Evolutionary conservation across 2,113 vertebrate genomes (phyloP).

Genomic region (Phaethon lepturus): DNA sequence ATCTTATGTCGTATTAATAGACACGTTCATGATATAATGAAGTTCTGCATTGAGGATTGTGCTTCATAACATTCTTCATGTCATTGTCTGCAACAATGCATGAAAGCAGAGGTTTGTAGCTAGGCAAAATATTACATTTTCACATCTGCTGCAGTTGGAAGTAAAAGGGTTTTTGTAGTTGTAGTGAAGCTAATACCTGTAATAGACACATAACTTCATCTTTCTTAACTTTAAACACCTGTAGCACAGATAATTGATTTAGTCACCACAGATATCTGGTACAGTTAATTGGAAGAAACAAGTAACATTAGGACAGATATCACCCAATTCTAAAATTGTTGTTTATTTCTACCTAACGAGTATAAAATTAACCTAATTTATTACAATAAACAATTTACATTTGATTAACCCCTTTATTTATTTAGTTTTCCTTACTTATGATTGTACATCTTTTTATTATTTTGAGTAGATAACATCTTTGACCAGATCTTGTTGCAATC

Average conservation of each 20-base stretch:
- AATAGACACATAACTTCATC: background rate
- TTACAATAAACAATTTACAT: background rate
- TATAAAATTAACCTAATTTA: background rate
- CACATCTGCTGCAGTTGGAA: fast-evolving
- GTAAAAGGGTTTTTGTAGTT: background rate
- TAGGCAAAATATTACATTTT: background rate
- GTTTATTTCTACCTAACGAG: background rate
- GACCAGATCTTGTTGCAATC: background rate
- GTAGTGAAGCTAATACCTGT: background rate
- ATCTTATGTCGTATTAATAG: background rate
- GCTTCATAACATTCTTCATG: background rate
- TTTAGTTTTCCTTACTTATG: background rate
- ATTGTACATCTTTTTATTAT: background rate
- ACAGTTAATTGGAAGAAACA: background rate
- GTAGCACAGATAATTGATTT: background rate
- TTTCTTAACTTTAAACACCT: background rate
- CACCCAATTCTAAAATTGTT: background rate
- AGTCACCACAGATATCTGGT: background rate
- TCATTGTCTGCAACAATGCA: background rate
- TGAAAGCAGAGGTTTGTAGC: background rate
- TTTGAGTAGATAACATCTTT: background rate
- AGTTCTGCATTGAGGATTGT: background rate
- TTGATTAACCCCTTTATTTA: background rate
- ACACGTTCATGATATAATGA: background rate
- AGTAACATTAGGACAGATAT: background rate